Percentiles rank a stretch among this genome's conserved stretches.
phyloP scores from a whole-genome alignment of 2,113 vertebrate genomes.

The Cromileptes altivelis region DNA sequence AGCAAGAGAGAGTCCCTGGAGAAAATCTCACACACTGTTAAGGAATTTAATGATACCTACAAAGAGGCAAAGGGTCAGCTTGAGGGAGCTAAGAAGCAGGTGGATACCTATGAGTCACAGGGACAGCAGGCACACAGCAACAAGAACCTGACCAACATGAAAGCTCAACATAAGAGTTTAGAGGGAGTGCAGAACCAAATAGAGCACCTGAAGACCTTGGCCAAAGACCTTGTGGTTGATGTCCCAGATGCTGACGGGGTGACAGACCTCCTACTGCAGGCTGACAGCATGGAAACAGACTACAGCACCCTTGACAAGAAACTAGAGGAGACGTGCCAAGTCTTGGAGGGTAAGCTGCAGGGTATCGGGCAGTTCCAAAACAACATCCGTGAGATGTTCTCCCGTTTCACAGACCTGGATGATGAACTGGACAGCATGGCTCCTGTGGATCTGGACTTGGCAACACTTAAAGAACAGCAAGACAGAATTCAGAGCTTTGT shows the following conservation, averaged over 20 bases:
- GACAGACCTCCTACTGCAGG: conserved; percentile 90
- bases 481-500: conserved; percentile 88
- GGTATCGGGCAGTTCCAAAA: conserved; percentile 98
- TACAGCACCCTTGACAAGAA: conserved; percentile 85
- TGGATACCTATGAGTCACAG: conserved; percentile 86
- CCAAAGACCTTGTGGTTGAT: conserved; percentile 89
- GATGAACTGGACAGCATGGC: conserved; percentile 96
- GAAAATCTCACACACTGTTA: conserved; percentile 89
- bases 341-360: conserved; percentile 94
- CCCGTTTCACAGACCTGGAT: conserved; percentile 94
- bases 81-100: conserved; percentile 88
- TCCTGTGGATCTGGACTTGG: conserved; percentile 88
- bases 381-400: conserved; percentile 96
- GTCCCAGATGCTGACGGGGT: conserved; percentile 90
- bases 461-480: conserved; percentile 87
- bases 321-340: conserved; percentile 89
- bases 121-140: conserved; percentile 92
- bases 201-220: conserved; percentile 87
- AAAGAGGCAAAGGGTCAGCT: conserved; percentile 90
- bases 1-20: conserved; percentile 90
- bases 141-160: conserved; percentile 93
- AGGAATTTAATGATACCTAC: conserved; percentile 91
- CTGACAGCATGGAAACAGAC: conserved; percentile 88
- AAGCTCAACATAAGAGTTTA: conserved; percentile 93
- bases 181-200: conserved; percentile 88